Evolutionary conservation across 2,113 vertebrate species (phyloP).

Genomic region (Turdus rufiventris): DNA sequence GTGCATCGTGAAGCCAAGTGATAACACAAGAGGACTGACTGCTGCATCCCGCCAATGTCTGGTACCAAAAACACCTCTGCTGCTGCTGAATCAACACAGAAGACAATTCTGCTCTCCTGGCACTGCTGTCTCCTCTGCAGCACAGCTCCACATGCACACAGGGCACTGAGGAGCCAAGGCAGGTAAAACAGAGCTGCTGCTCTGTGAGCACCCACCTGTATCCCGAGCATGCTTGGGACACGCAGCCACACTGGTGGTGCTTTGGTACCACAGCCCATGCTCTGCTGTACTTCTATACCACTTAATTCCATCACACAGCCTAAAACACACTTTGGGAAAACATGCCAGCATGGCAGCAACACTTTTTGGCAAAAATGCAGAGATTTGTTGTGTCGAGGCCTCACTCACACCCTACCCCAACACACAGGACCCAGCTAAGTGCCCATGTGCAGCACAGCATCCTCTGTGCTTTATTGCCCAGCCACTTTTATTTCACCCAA

Average conservation of each 20-base stretch:
- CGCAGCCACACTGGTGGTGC: accelerated
- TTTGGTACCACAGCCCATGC: not conserved
- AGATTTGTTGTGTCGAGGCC: accelerated
- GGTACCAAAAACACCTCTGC: not conserved
- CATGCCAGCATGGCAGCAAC: accelerated
- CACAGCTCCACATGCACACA: accelerated
- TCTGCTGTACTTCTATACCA: not conserved
- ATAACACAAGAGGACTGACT: not conserved
- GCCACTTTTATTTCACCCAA: constrained; percentile 4
- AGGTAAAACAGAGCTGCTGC: not conserved
- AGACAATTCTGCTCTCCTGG: not conserved
- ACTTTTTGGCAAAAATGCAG: not conserved
- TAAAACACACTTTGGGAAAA: not conserved
- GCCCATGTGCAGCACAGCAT: not conserved
- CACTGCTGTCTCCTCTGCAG: not conserved
- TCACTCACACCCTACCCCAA: not conserved
- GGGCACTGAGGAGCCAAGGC: not conserved
- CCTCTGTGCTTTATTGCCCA: not conserved
- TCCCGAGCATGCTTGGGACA: accelerated
- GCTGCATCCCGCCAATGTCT: not conserved
- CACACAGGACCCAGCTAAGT: accelerated
- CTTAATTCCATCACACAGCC: not conserved
- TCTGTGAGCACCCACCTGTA: not conserved
- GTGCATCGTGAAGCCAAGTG: not conserved
- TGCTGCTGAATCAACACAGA: not conserved